Conservation (phyloP, 2,888 invertebrate species). For the Heteropelma amictum region DNA sequence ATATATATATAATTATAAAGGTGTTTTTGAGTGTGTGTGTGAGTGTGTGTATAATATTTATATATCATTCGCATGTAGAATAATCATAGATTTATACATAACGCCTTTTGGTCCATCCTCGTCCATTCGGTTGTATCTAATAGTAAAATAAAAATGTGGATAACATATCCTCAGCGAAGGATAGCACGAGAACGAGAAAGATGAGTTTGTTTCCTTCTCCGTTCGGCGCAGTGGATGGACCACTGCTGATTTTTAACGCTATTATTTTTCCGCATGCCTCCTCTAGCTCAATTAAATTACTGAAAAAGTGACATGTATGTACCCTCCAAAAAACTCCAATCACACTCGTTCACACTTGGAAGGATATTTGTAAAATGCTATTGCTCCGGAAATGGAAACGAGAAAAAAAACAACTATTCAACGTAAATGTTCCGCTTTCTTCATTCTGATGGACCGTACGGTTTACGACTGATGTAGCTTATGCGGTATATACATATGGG, state of each 20-base stretch:
- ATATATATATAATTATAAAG: conserved; percentile 41
- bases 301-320: conserved; percentile 56
- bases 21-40: conserved; percentile 39
- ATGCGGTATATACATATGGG: too few species aligned
- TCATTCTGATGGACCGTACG: too few species aligned
- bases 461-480: too few species aligned
- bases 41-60: conserved; percentile 30
- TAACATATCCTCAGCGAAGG: neutral
- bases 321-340: conserved; percentile 56
- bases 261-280: conserved; percentile 56
- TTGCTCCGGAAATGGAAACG: conserved; percentile 62
- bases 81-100: conserved; percentile 58
- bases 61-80: conserved; percentile 46
- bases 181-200: neutral
- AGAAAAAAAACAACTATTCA: conserved; percentile 47
- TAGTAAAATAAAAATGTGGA: conserved; percentile 6
- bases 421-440: too few species aligned
- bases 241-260: conserved; percentile 53
- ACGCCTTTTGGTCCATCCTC: conserved; percentile 59
- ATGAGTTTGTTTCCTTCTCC: conserved; percentile 11
- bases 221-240: conserved; percentile 56
- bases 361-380: conserved; percentile 70
- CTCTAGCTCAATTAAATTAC: conserved; percentile 17
- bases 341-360: conserved; percentile 65
- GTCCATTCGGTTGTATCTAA: conserved; percentile 33